These are phyloP conservation scores for Parazoanthus atlanticus DNA, from an alignment of 92 coral and sea anemone species.

Conservation along the genomic window DNA sequence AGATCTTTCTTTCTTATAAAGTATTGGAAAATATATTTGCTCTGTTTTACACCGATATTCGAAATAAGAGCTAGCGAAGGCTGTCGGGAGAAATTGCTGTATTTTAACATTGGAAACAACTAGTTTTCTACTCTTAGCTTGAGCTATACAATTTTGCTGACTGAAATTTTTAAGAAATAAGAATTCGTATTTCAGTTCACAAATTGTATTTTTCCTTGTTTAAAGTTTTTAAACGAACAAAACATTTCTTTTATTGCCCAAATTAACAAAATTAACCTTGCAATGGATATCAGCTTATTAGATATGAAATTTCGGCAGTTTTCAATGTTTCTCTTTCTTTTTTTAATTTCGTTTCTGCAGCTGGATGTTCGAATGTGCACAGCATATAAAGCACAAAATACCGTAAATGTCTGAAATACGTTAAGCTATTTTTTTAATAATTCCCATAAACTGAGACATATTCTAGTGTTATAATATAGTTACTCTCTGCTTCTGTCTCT, in stretches of 20 bases:
- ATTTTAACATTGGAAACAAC: too few relatives aligned
- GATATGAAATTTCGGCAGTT: background rate
- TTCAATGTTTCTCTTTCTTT: background rate
- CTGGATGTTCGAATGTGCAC: background rate
- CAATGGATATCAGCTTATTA: background rate
- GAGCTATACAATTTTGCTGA: too few relatives aligned
- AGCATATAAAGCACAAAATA: background rate
- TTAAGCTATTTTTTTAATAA: background rate
- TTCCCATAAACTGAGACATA: background rate
- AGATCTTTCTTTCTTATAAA: too few relatives aligned
- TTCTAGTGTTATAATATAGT: background rate
- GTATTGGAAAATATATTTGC: too few relatives aligned
- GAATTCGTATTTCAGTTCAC: too few relatives aligned
- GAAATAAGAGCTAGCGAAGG: too few relatives aligned
- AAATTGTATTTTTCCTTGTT: too few relatives aligned
- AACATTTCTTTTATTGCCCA: background rate
- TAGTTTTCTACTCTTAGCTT: too few relatives aligned
- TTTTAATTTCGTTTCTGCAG: background rate
- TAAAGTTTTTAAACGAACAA: background rate
- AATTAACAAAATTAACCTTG: background rate
- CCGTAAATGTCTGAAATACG: background rate
- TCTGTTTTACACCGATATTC: too few relatives aligned
- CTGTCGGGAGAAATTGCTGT: too few relatives aligned
- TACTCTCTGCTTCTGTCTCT: constrained; percentile 17
- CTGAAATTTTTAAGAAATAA: too few relatives aligned